Percentiles rank a stretch among this genome's conserved stretches.
Conservation (phyloP, 2,888 invertebrate species). For the Amphipyra tragopoginis region DNA sequence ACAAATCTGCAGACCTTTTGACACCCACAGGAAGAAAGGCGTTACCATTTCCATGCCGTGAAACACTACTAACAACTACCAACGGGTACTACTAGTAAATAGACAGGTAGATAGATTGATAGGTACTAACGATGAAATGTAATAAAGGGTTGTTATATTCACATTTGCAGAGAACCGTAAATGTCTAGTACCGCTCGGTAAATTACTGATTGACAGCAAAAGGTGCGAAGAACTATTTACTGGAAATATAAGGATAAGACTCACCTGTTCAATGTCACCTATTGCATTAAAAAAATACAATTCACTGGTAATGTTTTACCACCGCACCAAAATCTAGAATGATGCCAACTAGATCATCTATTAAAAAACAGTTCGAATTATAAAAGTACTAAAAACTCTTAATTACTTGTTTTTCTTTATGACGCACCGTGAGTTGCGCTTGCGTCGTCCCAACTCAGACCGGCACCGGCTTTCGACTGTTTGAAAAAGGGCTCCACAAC, state of each 20-base stretch:
- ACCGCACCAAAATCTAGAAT: background rate
- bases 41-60: too few species aligned
- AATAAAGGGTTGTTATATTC: constrained; percentile 40
- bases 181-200: constrained; percentile 39
- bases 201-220: constrained; percentile 33
- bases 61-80: background rate
- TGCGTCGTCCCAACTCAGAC: constrained; percentile 53
- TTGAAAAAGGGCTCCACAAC: constrained; percentile 78
- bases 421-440: constrained; percentile 49
- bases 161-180: constrained; percentile 48
- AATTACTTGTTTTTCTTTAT: constrained; percentile 57
- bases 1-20: too few species aligned
- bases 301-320: constrained; percentile 7
- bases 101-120: constrained; percentile 15
- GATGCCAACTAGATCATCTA: background rate
- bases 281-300: background rate
- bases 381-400: constrained; percentile 8
- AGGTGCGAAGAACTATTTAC: constrained; percentile 4
- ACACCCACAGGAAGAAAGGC: too few species aligned
- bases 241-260: constrained; percentile 14
- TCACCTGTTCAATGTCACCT: constrained; percentile 22
- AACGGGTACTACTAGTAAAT: constrained; percentile 3
- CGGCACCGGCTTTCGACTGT: constrained; percentile 73
- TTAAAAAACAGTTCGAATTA: background rate
- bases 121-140: constrained; percentile 24